A percentile compares a stretch with the other conserved stretches of the same genome.
These are phyloP conservation scores for Sus scrofa DNA, from an alignment of 2,113 vertebrate species.

Conservation along the genomic window T2T-Sscrofa CM000813.6:159782501-159783000, in stretches of 20 bases:
- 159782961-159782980: neutral
- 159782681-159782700: neutral
- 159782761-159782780: neutral
- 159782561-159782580: no score
- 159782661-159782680: no score
- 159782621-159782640: no score
- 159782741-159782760: neutral
- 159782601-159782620: no score
- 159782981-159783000: neutral
- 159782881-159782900: constrained; percentile 1
- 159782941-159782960: neutral
- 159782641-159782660: no score
- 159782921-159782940: constrained; percentile 18
- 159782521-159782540: no score
- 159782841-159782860: neutral
- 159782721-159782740: neutral
- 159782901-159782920: neutral
- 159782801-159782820: neutral
- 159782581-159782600: no score
- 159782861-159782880: neutral
- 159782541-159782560: no score
- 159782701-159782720: neutral
- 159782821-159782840: neutral
- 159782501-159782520: no score
- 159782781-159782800: neutral